Percentiles rank a stretch among this genome's conserved stretches.
phyloP scores from a whole-genome alignment of 2,113 vertebrate species.

The Pandion haliaetus region DNA sequence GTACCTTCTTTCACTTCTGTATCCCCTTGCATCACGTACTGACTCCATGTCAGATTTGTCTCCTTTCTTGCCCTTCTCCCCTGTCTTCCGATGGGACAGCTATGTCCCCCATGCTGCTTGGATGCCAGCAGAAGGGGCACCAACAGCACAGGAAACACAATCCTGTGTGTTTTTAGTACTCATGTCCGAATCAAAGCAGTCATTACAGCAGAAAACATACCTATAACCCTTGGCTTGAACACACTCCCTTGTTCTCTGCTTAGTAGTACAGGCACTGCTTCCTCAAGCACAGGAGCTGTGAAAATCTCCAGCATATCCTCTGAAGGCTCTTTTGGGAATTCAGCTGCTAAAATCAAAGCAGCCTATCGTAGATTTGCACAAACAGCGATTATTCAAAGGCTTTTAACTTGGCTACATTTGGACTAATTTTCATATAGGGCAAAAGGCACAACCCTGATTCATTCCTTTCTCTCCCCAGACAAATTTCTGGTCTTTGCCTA shows the following conservation, averaged over 20 bases:
- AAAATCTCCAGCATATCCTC: neutral
- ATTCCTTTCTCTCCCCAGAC: neutral
- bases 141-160: neutral
- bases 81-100: neutral
- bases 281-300: neutral
- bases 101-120: neutral
- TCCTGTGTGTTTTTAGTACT: neutral
- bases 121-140: neutral
- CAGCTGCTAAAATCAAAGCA: constrained; percentile 33
- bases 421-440: neutral
- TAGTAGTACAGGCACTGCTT: neutral
- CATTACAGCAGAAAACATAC: neutral
- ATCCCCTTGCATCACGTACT: neutral
- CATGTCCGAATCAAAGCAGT: neutral
- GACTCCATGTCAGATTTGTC: neutral
- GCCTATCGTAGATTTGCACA: neutral
- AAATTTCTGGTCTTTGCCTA: neutral
- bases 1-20: neutral
- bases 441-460: neutral
- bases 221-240: neutral
- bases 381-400: constrained; percentile 23
- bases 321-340: neutral
- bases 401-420: neutral
- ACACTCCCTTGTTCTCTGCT: neutral
- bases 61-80: neutral